Base-by-base conservation (phyloP, 2,888 invertebrate genomes). In the Archips crataeganus region DNA sequence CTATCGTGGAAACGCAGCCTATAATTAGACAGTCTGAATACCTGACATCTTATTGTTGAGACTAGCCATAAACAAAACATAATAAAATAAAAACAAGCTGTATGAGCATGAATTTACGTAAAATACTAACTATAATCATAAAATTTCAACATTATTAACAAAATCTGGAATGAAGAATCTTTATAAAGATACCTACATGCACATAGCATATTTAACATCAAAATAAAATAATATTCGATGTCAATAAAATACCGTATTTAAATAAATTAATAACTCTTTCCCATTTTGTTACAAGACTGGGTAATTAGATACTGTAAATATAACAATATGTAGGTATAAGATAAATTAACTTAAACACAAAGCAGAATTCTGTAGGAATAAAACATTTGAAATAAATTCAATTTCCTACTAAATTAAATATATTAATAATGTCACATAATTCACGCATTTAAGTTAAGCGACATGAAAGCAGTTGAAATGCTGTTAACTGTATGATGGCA, bases 181-280 rank as follows among this genome's bases (percentile, higher is more conserved):
- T 23, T 45, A 47, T 36, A 45, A 57, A 70, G 65, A 63, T 47
- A 54, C 9, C 23, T 54, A 54, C 9, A 54, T 54, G n/a, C 49
- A 49, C 3, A 49, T n/a, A 49, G n/a, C 5, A 49, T 49, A 39
- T n/a, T 49, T n/a, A 49, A 15, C 54, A 54, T 15, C 54, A 63
- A 39, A 51, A 51, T 51, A 68, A 63, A 64, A 64, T 39, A 63
- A 34, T 64, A 75, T 72, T 73, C 65, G 65, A 68, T 75, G 64
- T 68, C 54, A 72, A 70, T 69, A 60, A 51, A 64, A 65, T 74
- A 61, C 8, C n/a, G 51, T 23, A 61, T 11, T 13, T 49, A 60
- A 60, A 15, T 23, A 69, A 69, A 71, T 66, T 60, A 54, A 71
- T 34, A 64, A 72, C 66, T 65, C 8, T 54, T 49, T n/a, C 2